A percentile compares a stretch with the other conserved stretches of the same genome.
Conservation (phyloP, 2,888 invertebrate species). For the Colletes collaris region DNA sequence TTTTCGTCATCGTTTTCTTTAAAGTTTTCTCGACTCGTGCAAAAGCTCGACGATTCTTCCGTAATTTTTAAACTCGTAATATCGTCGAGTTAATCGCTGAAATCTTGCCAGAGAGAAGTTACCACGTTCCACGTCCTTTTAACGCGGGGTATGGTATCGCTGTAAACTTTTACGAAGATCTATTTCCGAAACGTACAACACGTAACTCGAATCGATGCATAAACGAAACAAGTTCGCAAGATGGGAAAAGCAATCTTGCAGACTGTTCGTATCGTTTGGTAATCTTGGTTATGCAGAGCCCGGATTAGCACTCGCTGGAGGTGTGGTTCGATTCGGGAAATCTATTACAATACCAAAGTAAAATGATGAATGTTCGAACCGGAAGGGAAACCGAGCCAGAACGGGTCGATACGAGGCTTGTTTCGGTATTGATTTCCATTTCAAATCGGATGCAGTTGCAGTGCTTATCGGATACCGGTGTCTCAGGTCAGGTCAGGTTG, state of each 20-base stretch:
- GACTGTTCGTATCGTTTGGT: slow-evolving; percentile 9
- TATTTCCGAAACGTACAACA: too few relatives aligned
- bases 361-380: slow-evolving; percentile 63
- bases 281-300: slow-evolving; percentile 16
- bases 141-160: too few relatives aligned
- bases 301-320: slow-evolving; percentile 29
- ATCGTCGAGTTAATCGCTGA: too few relatives aligned
- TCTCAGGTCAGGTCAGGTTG: slow-evolving; percentile 61
- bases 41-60: too few relatives aligned
- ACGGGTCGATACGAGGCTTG: slow-evolving; percentile 62
- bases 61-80: too few relatives aligned
- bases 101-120: too few relatives aligned
- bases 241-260: neutral
- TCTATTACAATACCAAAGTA: slow-evolving; percentile 63
- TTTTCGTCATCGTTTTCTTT: too few relatives aligned
- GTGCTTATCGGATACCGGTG: slow-evolving; percentile 67
- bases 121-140: too few relatives aligned
- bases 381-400: slow-evolving; percentile 51
- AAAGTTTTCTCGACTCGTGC: too few relatives aligned
- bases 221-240: neutral
- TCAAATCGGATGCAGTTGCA: slow-evolving; percentile 66
- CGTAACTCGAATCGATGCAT: neutral
- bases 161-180: too few relatives aligned
- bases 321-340: slow-evolving; percentile 32
- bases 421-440: slow-evolving; percentile 70